Base-by-base conservation (phyloP, 2,888 invertebrate species). In the Abscondita cerata region DNA sequence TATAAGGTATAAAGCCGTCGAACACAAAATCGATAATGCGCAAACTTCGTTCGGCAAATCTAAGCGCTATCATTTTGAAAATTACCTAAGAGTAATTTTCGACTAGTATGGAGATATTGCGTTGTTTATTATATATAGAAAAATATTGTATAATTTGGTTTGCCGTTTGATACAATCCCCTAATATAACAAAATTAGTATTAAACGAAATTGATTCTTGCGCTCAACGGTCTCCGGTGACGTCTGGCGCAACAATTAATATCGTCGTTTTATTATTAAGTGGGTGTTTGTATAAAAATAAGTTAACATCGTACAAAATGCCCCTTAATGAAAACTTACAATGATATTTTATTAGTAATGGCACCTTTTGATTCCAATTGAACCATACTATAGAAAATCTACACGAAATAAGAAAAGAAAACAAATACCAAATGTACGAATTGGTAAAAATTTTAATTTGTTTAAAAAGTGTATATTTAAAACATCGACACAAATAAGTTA, bases 51-150 rank as follows among this genome's bases (percentile, higher is more conserved):
- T 25, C 25, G 25, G 25, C 25, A 6, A 25, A 25, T 25, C 25
- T 25, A 25, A 25, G 25, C 25, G 25, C 25, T 25, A 25, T 25
- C 25, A 4, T 25, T 25, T 25, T 25, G 25, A 25, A 25, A 25
- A 25, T 25, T 25, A 25, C 25, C 25, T 25, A 2, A 2, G 6
- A 6, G 25, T 50, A 62, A 59, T 46, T 59, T 62, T 62, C 64
- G 70, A 72, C 70, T 72, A 72, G 72, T 72, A 72, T 65, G 68
- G 67, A 68, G 56, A 70, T 72, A 72, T 72, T 72, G 71, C 72
- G 70, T 19, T 25, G 25, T 6, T 25, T 25, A 67, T 66, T 25
- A 65, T 62, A 59, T 59, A 59, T 59, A 64, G 20, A 59, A 58
- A 59, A 64, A 64, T 64, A 64, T 51, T 25, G 38, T 38, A 41